Percentiles rank a stretch among this genome's conserved stretches.
These are phyloP conservation scores for Rhyacichthys aspro DNA, from an alignment of 2,797 vertebrate genomes.

Conservation along the genomic window DNA sequence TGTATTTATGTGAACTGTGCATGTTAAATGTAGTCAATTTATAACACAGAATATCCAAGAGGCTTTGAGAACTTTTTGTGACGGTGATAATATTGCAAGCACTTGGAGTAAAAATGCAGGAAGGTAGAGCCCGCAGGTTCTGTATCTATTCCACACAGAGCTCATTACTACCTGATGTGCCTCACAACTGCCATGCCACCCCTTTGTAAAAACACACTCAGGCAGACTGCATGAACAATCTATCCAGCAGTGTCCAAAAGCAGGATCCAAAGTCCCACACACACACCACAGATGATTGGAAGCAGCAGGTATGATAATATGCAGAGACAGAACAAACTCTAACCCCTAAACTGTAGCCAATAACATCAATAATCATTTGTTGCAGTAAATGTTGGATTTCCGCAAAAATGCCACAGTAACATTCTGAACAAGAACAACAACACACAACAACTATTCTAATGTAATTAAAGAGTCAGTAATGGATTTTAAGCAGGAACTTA, in stretches of 20 bases:
- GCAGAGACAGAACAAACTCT: not conserved
- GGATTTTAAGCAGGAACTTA: conserved; percentile 53
- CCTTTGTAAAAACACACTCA: not conserved
- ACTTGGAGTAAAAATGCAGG: not conserved
- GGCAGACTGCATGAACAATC: conserved; percentile 17
- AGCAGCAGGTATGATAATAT: conserved; percentile 35
- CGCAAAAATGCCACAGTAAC: conserved; percentile 4
- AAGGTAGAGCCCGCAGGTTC: too few species aligned
- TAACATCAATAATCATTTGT: not conserved
- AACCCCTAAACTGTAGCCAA: not conserved
- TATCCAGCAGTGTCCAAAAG: conserved; percentile 14
- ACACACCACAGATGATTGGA: conserved; percentile 33
- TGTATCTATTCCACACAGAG: conserved; percentile 47
- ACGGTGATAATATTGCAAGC: not conserved
- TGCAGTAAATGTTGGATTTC: conserved; percentile 10
- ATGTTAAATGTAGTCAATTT: too few species aligned
- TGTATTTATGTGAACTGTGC: too few species aligned
- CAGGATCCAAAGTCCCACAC: conserved; percentile 30
- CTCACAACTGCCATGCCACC: conserved; percentile 61
- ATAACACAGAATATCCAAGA: too few species aligned
- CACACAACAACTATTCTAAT: conserved; percentile 26
- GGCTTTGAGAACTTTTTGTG: too few species aligned
- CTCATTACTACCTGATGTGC: conserved; percentile 57
- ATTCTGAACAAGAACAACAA: conserved; percentile 11
- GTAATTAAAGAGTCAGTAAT: conserved; percentile 52